Evolutionary conservation across 2,797 vertebrate genomes (phyloP).

Genomic region (Myotis vivesi): DNA sequence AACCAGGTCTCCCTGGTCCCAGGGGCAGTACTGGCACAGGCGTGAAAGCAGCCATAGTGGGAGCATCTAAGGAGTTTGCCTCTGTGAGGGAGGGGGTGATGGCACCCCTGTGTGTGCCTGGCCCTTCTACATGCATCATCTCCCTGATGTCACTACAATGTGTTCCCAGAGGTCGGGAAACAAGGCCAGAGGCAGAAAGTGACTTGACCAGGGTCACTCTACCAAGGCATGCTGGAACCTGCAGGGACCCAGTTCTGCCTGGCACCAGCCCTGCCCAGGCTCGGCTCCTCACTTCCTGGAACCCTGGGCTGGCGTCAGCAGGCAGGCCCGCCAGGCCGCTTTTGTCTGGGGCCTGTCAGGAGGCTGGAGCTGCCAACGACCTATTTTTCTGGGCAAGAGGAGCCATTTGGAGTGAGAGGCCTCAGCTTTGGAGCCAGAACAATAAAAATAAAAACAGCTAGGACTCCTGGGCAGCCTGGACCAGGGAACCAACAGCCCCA

Average conservation of each 20-base stretch:
- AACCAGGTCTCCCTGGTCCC: not conserved
- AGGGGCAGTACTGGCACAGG: not conserved
- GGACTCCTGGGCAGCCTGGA: constrained; percentile 4
- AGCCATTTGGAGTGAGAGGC: constrained; percentile 66
- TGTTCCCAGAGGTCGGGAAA: not conserved
- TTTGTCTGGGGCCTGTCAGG: constrained; percentile 65
- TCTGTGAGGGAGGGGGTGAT: not conserved
- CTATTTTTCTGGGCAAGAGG: constrained; percentile 76
- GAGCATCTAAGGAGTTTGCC: not conserved
- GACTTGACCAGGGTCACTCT: not conserved
- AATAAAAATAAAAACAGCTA: constrained; percentile 68
- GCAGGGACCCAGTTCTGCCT: not conserved
- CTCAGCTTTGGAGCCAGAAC: constrained; percentile 67
- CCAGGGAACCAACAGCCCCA: not conserved
- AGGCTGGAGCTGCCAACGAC: constrained; percentile 71
- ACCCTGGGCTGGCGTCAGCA: constrained; percentile 54
- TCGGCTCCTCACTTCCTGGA: constrained; percentile 16
- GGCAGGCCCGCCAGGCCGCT: constrained; percentile 50
- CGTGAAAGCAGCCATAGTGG: not conserved
- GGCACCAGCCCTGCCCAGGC: not conserved
- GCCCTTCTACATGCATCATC: rapidly evolving
- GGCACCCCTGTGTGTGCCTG: not conserved
- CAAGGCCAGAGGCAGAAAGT: not conserved
- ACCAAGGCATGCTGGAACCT: not conserved
- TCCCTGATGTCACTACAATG: not conserved